A percentile compares a stretch with the other conserved stretches of the same genome.
Conservation (phyloP, 2,113 vertebrate genomes). For the Thymallus thymallus region DNA sequence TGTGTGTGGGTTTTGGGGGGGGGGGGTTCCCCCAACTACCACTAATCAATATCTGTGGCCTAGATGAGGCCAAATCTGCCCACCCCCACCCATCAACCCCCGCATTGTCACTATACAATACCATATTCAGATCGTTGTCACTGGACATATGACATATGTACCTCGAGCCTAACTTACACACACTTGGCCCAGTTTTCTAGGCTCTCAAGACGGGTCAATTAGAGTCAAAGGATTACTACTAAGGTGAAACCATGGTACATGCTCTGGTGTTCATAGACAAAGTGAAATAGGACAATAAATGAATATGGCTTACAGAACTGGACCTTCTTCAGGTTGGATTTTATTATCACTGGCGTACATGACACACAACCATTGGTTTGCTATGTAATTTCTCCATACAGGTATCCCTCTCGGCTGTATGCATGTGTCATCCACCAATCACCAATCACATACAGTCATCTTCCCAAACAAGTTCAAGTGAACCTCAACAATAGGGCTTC, state of each 20-base stretch:
- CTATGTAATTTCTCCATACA: too few relatives aligned
- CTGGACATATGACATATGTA: constrained; percentile 55
- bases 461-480: constrained; percentile 58
- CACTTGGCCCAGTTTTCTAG: constrained; percentile 53
- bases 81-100: constrained; percentile 11
- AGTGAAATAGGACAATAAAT: constrained; percentile 29
- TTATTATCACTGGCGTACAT: too few relatives aligned
- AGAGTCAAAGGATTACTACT: constrained; percentile 45
- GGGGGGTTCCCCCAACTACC: constrained; percentile 40
- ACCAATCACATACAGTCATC: constrained; percentile 45
- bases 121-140: constrained; percentile 57
- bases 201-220: constrained; percentile 45
- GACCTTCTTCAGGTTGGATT: too few relatives aligned
- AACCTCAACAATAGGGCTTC: constrained; percentile 24
- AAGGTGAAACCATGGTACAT: constrained; percentile 47
- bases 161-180: background rate
- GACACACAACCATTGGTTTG: too few relatives aligned
- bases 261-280: constrained; percentile 67
- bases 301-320: too few relatives aligned
- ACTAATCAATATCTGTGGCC: constrained; percentile 80
- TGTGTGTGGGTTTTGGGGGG: too few relatives aligned
- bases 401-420: constrained; percentile 42
- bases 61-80: constrained; percentile 71
- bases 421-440: constrained; percentile 14
- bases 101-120: constrained; percentile 34